phyloP scores from a whole-genome alignment of 2,113 vertebrate genomes.

The Ptychochromis oligacanthus region DNA sequence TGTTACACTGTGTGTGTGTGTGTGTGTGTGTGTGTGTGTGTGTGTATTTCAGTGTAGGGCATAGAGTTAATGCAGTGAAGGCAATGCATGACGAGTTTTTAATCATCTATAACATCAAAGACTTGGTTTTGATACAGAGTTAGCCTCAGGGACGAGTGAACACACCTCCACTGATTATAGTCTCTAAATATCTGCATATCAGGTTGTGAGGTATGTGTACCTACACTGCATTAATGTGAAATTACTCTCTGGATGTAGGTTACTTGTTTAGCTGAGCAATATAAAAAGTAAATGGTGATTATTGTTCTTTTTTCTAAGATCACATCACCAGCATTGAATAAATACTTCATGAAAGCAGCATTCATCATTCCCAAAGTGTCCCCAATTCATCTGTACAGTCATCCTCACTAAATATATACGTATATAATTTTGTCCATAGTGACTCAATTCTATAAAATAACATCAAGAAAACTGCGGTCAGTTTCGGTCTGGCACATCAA shows the following conservation, averaged over 20 bases:
- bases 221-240: no score
- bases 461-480: background rate
- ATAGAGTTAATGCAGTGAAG: background rate
- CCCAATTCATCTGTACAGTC: no score
- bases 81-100: background rate
- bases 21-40: no score
- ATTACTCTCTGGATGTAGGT: background rate
- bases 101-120: constrained; percentile 7
- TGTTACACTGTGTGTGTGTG: background rate
- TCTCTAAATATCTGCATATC: background rate
- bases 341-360: no score
- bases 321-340: background rate
- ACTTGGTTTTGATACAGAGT: background rate
- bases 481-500: background rate
- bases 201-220: background rate
- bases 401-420: no score
- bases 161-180: background rate
- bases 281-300: background rate
- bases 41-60: background rate
- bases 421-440: background rate
- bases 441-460: background rate
- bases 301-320: background rate
- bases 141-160: background rate
- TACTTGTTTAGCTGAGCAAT: background rate
- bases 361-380: no score